Base-by-base conservation (phyloP, 2,113 vertebrate species). In the Athene noctua region DNA sequence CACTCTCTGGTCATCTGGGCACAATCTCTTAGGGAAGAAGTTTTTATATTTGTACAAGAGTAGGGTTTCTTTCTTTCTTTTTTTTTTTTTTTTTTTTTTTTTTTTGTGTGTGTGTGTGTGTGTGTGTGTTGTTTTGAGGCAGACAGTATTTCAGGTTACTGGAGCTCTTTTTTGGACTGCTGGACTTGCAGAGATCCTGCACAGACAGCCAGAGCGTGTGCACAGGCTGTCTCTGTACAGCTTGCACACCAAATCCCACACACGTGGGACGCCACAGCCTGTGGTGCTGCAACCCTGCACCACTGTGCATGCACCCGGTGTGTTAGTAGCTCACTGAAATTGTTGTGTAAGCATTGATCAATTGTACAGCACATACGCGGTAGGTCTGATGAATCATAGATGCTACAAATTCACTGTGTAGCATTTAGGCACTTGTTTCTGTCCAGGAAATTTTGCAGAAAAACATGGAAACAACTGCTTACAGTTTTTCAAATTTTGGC, bases 151-250 rank as follows among this genome's bases (percentile, higher is more conserved):
- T 91, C 68, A 47, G 51, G 30, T 62, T 83, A 29, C 51, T 44
- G 77, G 61, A 91, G 70, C 55, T 82, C 65, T 74, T n/a, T n/a
- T n/a, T n/a, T 32, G 42, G 25, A 81, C 32, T 38, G 17, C 62
- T 42, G 27, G 49, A 46, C 68, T 79, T 49, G 49, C 23, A 27
- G 61, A 71, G 52, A 67, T 70, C 42, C 59, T 59, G 68, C 57
- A n/a, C 61, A 55, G 57, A 2, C 0, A 3, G 30, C 5, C 54
- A 30, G 30, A 5, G 38, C 2, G 0, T 1, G 1, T n/a, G 29
- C 27, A 42, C 15, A 42, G 38, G 3, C 32, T 30, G 42, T 12
- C 42, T 91, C 61, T 47, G 36, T 26, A 6, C 19, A 44, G 13
- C 15, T 79, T 30, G 17, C 30, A 52, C 57, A 67, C 52, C 52